Conservation (phyloP, 2,888 invertebrate genomes). For the Deilephila porcellus region DNA sequence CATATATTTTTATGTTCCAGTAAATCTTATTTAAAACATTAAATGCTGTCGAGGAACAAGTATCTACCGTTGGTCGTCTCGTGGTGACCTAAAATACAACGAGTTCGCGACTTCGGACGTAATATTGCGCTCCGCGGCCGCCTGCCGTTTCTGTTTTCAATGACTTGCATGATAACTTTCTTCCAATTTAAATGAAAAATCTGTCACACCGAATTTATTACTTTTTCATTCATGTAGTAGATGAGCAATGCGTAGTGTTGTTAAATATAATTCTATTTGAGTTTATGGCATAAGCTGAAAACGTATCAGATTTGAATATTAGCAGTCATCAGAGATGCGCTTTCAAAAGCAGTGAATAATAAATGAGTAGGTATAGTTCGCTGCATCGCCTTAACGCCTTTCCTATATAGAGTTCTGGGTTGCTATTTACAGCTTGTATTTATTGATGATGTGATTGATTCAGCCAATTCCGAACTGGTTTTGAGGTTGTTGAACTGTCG, state of each 20-base stretch:
- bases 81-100: slow-evolving; percentile 62
- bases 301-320: not conserved
- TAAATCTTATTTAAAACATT: slow-evolving; percentile 57
- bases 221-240: not conserved
- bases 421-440: slow-evolving; percentile 32
- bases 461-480: slow-evolving; percentile 53
- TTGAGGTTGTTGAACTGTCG: slow-evolving; percentile 57
- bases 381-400: slow-evolving; percentile 14
- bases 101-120: slow-evolving; percentile 58
- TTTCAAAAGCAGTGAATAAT: not conserved
- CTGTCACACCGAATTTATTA: not conserved
- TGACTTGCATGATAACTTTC: not conserved
- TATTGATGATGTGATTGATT: slow-evolving; percentile 35
- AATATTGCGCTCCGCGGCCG: slow-evolving; percentile 40
- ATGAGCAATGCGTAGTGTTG: not conserved
- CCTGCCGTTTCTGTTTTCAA: slow-evolving; percentile 11
- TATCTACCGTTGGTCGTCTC: slow-evolving; percentile 70
- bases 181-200: not conserved
- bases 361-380: not conserved
- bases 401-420: slow-evolving; percentile 32
- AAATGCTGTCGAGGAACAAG: slow-evolving; percentile 52
- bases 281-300: no score
- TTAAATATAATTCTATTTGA: not conserved
- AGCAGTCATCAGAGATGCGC: not conserved
- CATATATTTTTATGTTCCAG: slow-evolving; percentile 45